A percentile compares a stretch with the other conserved stretches of the same genome.
phyloP scores from a whole-genome alignment of 2,888 invertebrate species.

The Tetheella fluctuosa region DNA sequence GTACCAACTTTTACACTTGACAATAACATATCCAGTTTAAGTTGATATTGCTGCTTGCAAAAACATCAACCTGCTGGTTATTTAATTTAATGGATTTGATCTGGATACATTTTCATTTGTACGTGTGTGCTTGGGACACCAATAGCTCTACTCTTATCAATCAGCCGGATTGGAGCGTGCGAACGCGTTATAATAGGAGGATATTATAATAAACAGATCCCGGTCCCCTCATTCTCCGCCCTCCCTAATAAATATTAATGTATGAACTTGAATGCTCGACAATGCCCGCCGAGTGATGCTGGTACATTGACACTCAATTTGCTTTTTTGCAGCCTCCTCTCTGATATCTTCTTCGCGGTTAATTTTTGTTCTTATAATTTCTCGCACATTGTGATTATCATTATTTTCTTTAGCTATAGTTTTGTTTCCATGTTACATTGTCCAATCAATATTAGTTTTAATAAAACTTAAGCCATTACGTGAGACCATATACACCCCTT shows the following conservation, averaged over 20 bases:
- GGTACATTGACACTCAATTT: constrained; percentile 82
- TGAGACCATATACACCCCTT: constrained; percentile 23
- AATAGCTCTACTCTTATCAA: constrained; percentile 58
- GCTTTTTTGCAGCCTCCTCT: constrained; percentile 60
- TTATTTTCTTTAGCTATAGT: background rate
- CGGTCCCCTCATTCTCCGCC: constrained; percentile 68
- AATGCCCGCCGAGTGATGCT: constrained; percentile 69
- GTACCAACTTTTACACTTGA: too few relatives aligned
- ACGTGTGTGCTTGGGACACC: too few relatives aligned
- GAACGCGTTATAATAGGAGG: constrained; percentile 82
- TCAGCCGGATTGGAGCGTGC: constrained; percentile 66
- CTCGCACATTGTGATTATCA: background rate
- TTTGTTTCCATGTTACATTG: background rate
- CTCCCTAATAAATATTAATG: constrained; percentile 83
- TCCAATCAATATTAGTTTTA: background rate
- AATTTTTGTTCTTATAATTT: constrained; percentile 38
- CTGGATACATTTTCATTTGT: background rate
- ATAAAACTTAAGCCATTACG: constrained; percentile 1
- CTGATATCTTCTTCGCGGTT: constrained; percentile 38
- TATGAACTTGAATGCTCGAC: constrained; percentile 78
- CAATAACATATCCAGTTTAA: too few relatives aligned
- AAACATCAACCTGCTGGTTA: too few relatives aligned
- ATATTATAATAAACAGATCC: constrained; percentile 83
- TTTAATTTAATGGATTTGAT: too few relatives aligned
- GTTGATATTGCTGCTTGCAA: too few relatives aligned